Evolutionary conservation across 2,113 vertebrate species (phyloP).

Genomic region (Athene noctua): DNA sequence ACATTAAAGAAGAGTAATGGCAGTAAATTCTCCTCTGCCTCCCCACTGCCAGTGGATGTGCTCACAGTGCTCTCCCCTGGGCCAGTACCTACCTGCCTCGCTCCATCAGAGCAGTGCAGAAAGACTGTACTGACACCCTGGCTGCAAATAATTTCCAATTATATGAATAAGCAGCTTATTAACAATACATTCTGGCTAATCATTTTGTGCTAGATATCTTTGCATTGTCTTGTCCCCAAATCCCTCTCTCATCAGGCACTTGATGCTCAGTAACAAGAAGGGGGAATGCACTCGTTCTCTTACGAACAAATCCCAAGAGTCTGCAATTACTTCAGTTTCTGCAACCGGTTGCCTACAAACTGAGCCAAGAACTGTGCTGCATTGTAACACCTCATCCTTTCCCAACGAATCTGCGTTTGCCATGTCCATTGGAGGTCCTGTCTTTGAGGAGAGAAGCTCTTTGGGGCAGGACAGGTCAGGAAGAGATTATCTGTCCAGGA

Average conservation of each 20-base stretch:
- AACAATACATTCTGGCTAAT: slow-evolving; percentile 51
- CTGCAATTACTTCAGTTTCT: slow-evolving; percentile 18
- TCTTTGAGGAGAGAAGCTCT: not conserved
- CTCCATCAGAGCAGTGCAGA: slow-evolving; percentile 31
- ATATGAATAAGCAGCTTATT: slow-evolving; percentile 65
- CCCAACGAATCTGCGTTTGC: not conserved
- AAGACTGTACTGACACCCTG: not conserved
- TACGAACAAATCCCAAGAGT: not conserved
- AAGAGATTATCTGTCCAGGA: not conserved
- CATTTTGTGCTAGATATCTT: slow-evolving; percentile 35
- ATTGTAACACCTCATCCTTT: not conserved
- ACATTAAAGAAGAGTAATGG: not conserved
- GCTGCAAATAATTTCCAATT: slow-evolving; percentile 51
- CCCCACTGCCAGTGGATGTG: not conserved
- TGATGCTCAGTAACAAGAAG: slow-evolving; percentile 32
- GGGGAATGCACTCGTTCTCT: not conserved
- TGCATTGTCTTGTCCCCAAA: slow-evolving; percentile 50
- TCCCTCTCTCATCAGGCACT: slow-evolving; percentile 64
- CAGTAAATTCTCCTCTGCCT: not conserved
- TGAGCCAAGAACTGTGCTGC: not conserved
- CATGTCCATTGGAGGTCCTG: not conserved
- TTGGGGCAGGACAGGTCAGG: not conserved
- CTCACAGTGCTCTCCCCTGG: not conserved
- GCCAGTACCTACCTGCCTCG: not conserved
- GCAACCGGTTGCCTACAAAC: not conserved